phyloP scores from a whole-genome alignment of 2,113 vertebrate genomes.

The Pimephales promelas region DNA sequence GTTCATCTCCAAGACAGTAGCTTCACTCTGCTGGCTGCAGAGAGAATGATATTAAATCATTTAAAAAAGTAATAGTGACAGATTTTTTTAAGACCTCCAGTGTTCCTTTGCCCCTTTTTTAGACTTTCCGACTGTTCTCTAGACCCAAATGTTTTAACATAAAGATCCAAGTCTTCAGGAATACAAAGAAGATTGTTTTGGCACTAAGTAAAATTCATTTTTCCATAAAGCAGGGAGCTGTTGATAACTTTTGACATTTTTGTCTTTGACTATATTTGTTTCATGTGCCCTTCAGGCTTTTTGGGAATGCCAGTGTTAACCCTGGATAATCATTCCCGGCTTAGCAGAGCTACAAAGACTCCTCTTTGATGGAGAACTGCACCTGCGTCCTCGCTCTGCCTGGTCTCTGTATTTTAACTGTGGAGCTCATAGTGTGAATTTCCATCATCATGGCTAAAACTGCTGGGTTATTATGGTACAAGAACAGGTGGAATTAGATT shows the following conservation, averaged over 20 bases:
- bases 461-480: neutral
- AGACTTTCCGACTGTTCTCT: neutral
- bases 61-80: neutral
- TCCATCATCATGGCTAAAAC: neutral
- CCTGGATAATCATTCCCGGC: conserved; percentile 19
- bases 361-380: conserved; percentile 36
- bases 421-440: neutral
- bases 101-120: neutral
- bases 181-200: neutral
- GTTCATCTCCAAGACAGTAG: neutral
- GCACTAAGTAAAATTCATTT: neutral
- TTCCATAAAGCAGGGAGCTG: neutral
- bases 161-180: neutral
- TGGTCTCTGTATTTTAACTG: neutral
- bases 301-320: conserved; percentile 16
- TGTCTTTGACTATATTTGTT: conserved; percentile 10
- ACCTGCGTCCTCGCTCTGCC: neutral
- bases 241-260: conserved; percentile 1
- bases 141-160: neutral
- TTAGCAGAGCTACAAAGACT: conserved; percentile 35
- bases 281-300: conserved; percentile 43
- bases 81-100: neutral
- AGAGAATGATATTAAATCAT: conserved; percentile 7
- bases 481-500: neutral
- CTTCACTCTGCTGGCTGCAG: neutral